Conservation (phyloP, 2,113 vertebrate genomes). For the Tragelaphus buxtoni region DNA sequence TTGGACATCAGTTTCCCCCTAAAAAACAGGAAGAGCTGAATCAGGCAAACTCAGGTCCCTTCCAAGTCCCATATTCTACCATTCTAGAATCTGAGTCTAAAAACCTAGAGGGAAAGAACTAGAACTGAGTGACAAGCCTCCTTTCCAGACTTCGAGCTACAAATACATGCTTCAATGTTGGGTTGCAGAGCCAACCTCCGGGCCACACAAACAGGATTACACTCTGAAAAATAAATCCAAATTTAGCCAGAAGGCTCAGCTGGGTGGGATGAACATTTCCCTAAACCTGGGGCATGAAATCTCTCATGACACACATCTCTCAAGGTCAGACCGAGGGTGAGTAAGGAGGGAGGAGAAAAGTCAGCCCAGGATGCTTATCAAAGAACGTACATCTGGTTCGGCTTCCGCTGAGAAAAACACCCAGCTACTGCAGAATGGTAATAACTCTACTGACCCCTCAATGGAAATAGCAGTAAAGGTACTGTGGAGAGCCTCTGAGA, state of each 20-base stretch:
- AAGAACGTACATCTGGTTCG: not conserved
- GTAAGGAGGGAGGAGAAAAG: not conserved
- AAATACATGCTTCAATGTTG: not conserved
- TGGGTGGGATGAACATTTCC: not conserved
- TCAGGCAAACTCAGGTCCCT: not conserved
- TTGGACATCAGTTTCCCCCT: not conserved
- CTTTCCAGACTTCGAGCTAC: not conserved
- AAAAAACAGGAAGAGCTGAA: not conserved
- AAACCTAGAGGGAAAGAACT: not conserved
- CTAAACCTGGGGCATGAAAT: not conserved
- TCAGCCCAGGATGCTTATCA: not conserved
- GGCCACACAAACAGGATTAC: not conserved
- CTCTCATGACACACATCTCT: not conserved
- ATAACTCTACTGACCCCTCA: not conserved
- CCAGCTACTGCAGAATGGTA: not conserved
- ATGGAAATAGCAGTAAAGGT: not conserved
- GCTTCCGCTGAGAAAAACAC: not conserved
- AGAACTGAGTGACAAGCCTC: not conserved
- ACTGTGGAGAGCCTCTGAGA: not conserved
- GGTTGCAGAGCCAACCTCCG: not conserved
- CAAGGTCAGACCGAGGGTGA: not conserved
- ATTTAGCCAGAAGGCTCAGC: not conserved
- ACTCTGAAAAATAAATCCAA: slow-evolving; percentile 44
- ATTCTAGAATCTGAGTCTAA: not conserved
- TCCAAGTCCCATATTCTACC: not conserved